Percentiles rank a stretch among this genome's conserved stretches.
phyloP scores from a whole-genome alignment of 1,140 invertebrate genomes.

The Pogonognathellus flavescens region DNA sequence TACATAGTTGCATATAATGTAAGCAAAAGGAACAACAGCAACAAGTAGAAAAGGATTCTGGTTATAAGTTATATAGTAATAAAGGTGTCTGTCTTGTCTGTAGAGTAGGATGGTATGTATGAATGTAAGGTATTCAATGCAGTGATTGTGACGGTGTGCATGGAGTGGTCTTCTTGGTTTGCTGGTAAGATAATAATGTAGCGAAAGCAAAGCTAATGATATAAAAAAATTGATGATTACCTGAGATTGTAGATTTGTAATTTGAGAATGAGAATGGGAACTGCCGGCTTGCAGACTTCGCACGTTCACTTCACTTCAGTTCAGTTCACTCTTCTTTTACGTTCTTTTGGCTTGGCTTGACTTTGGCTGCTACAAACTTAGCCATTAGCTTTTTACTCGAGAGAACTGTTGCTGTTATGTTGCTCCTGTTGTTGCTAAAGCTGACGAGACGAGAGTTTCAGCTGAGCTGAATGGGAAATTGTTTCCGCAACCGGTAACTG shows the following conservation, averaged over 20 bases:
- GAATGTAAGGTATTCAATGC: neutral
- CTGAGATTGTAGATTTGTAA: slow-evolving; percentile 39
- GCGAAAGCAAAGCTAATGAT: slow-evolving; percentile 11
- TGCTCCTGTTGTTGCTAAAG: neutral
- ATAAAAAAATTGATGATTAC: slow-evolving; percentile 27
- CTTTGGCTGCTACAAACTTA: too few species aligned
- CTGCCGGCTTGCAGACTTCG: slow-evolving; percentile 36
- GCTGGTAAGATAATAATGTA: neutral
- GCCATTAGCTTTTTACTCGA: slow-evolving; percentile 18
- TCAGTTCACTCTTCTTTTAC: neutral
- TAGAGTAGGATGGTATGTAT: slow-evolving; percentile 8
- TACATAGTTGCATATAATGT: too few species aligned
- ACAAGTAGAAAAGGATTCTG: too few species aligned
- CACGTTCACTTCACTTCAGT: slow-evolving; percentile 26
- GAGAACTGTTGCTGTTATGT: slow-evolving; percentile 1
- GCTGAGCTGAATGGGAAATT: slow-evolving; percentile 29
- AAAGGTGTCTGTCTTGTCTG: neutral
- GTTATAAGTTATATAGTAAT: neutral
- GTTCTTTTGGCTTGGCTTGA: neutral
- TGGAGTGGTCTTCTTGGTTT: neutral
- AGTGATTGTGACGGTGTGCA: neutral
- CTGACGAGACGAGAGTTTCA: too few species aligned
- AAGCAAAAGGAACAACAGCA: too few species aligned
- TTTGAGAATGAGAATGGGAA: slow-evolving; percentile 50
- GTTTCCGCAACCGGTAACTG: slow-evolving; percentile 37